Base-by-base conservation (phyloP, 2,888 invertebrate genomes). In the Tanypteryx hageni region DNA sequence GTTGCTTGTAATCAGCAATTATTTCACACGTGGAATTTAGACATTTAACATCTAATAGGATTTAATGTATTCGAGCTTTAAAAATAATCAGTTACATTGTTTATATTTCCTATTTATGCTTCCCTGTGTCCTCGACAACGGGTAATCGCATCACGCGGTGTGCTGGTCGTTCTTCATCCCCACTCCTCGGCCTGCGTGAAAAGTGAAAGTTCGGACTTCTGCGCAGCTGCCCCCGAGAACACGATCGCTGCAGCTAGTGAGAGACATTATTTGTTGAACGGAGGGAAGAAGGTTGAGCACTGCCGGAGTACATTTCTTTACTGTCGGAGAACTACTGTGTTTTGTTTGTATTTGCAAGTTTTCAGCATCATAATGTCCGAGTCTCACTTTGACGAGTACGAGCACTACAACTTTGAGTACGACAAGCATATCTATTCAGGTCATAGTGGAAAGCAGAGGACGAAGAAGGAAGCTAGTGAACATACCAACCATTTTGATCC, bases 401-500 rank as follows among this genome's bases (percentile, higher is more conserved):
- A 99, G 95, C 98, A 98, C 95, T 99, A 98, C 96, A 99, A 99
- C 95, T 99, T 97, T 95, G 98, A 98, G 94, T 97, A 98, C 96
- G 99, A 98, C 95, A 99, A 99, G 95, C 97, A 98, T 95, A 97
- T 98, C 93, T 97, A 97, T 95, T 97, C 97, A 83, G 97, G 98
- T 56, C 98, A 98, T 95, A 97, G 98, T 94, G 99, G 99, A 93
- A 99, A 99, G 95, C 98, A 98, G 94, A 96, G 99, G 93, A 96
- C 97, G 93, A 99, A 99, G 96, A 98, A 97, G 95, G 99, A 99
- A 95, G 98, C 97, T 84, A 97, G 96, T 94, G 97, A 97, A 94
- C 98, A 99, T 95, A 98, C 98, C 82, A 99, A 99, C 95, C 98
- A 98, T 95, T 97, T 97, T 95, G 99, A 99, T 95, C 98, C 99